Evolutionary conservation across 2,888 invertebrate genomes (phyloP), one percentile per base, ranked within the genome.

Genomic region (Pherbina coryleti): DNA sequence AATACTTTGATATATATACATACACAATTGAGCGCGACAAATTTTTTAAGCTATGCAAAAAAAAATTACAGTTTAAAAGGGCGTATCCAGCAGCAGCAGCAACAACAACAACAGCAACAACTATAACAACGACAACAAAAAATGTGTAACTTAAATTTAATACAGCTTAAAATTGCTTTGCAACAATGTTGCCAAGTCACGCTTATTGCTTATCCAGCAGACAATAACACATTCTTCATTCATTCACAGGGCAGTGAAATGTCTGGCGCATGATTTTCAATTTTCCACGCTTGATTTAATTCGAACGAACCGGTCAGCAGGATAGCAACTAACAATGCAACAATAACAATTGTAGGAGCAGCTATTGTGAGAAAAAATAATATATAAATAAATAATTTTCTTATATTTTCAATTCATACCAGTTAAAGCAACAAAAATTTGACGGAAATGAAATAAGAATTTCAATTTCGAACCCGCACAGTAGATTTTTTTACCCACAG

Each of bases 401-500:
- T 44, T 7, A 11, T 11, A 11, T 44, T 44, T 44, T 44, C 44
- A 44, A 44, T 14, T 14, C 44, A 44, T 44, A 11, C 44, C 11
- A 44, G 44, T 44, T 44, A 44, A 11, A 17, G 22, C 57, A 60
- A 60, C 60, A 60, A 60, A 34, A 72, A 72, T 37, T 71, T 72
- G 60, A 60, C 37, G 37, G 57, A 60, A 72, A 72, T 72, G 37
- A 34, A 72, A 72, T 84, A 84, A 82, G 5, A 84, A 85, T 84
- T 84, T 85, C 85, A 85, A 85, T 84, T 85, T 83, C 83, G 82
- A 83, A n/a, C 31, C 31, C 5, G 14, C 60, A 62, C 28, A 22
- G 28, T 8, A n/a, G 14, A 69, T 14, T 25, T 28, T 51, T 69
- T 69, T 28, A 60, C 9, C 11, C 25, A 28, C 9, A 37, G 44